Evolutionary conservation across 2,888 invertebrate species (phyloP).

Genomic region (Caenorhabditis auriculariae): DNA sequence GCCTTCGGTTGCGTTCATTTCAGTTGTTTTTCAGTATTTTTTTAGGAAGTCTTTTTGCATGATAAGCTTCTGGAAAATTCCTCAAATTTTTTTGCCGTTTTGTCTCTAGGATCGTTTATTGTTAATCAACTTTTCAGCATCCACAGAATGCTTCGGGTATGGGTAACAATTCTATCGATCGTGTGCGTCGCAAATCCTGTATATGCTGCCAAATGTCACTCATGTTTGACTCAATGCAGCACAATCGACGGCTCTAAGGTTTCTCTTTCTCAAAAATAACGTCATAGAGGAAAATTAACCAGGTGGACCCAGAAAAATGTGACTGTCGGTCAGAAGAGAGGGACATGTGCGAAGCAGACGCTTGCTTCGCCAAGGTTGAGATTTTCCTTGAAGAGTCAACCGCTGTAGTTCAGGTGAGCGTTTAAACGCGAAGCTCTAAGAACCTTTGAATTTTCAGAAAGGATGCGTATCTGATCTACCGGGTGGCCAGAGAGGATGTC

Average conservation of each 20-base stretch:
- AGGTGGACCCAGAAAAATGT: constrained; percentile 53
- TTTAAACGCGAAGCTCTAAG: no score
- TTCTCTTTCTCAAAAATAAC: background rate
- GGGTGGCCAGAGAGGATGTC: constrained; percentile 54
- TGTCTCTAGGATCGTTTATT: no score
- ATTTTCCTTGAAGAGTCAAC: constrained; percentile 53
- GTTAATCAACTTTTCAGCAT: no score
- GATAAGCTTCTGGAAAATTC: no score
- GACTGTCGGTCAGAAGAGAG: constrained; percentile 49
- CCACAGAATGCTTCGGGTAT: no score
- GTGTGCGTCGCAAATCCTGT: no score
- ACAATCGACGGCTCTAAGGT: constrained; percentile 21
- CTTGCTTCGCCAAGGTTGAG: constrained; percentile 50
- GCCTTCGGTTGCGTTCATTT: no score
- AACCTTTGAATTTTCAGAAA: constrained; percentile 60
- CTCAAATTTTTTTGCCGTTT: no score
- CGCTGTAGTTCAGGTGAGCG: constrained; percentile 57
- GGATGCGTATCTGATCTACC: constrained; percentile 59
- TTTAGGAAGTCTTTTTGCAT: no score
- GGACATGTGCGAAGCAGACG: constrained; percentile 42
- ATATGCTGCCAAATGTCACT: constrained; percentile 48
- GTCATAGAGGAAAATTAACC: background rate
- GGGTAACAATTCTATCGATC: no score
- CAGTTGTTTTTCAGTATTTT: no score
- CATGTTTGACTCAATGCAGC: constrained; percentile 55